These are phyloP conservation scores for Pheosia tremula DNA, from an alignment of 2,888 invertebrate species.

Conservation along the genomic window DNA sequence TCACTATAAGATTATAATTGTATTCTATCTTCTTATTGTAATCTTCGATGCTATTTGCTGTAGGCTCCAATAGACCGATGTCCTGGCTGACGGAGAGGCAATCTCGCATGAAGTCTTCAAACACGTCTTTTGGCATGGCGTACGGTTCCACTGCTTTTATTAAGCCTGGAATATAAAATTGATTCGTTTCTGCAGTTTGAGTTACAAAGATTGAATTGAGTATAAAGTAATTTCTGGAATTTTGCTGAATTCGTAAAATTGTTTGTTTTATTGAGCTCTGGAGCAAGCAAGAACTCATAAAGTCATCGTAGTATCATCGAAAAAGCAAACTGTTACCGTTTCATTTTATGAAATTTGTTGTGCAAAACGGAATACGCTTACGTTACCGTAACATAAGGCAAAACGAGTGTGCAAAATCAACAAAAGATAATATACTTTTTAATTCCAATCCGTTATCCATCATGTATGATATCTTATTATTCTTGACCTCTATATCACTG, in stretches of 20 bases:
- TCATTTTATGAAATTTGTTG: too few species aligned
- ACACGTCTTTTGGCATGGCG: background rate
- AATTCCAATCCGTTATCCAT: background rate
- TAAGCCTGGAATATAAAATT: constrained; percentile 70
- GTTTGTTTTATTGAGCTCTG: too few species aligned
- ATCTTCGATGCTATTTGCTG: background rate
- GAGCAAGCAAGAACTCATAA: too few species aligned
- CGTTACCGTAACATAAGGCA: too few species aligned
- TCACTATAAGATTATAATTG: constrained; percentile 29
- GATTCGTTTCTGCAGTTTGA: too few species aligned
- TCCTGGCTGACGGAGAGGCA: background rate
- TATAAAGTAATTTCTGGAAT: too few species aligned
- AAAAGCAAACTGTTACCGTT: too few species aligned
- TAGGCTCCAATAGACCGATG: constrained; percentile 49
- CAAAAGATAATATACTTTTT: background rate
- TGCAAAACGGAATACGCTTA: too few species aligned
- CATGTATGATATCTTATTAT: constrained; percentile 1
- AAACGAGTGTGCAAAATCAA: too few species aligned
- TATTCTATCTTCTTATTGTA: constrained; percentile 18
- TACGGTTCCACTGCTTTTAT: constrained; percentile 1
- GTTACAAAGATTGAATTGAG: too few species aligned
- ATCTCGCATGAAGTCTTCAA: background rate
- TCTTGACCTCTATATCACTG: background rate
- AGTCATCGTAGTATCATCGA: too few species aligned
- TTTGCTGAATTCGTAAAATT: too few species aligned